Conservation (phyloP, 2,888 invertebrate genomes). For the Antheraea assamensis region DNA sequence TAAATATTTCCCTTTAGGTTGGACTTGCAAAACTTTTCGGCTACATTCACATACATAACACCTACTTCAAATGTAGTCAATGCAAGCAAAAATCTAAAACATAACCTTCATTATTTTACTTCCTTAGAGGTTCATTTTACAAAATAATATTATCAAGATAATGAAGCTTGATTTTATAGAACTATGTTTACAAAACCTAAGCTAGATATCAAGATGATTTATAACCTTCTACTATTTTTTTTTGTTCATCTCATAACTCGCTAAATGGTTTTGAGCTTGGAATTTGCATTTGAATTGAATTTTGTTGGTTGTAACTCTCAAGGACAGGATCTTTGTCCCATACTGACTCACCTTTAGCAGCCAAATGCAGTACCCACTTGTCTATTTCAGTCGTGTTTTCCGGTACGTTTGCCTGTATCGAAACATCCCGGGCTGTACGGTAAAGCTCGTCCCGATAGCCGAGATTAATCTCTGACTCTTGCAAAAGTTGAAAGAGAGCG, state of each 20-base stretch:
- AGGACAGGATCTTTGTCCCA: neutral
- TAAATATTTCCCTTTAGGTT: too few relatives aligned
- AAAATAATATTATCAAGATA: too few relatives aligned
- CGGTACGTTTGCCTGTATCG: conserved; percentile 88
- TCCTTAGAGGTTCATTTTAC: neutral
- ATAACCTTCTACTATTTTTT: too few relatives aligned
- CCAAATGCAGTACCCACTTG: conserved; percentile 88
- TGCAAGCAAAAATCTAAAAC: neutral
- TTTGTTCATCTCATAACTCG: too few relatives aligned
- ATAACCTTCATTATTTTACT: neutral
- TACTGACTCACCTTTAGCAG: conserved; percentile 85
- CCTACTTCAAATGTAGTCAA: neutral
- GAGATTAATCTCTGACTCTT: conserved; percentile 90
- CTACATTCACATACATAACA: neutral
- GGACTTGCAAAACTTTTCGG: too few relatives aligned
- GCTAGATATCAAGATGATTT: too few relatives aligned
- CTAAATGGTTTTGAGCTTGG: too few relatives aligned
- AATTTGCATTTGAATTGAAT: neutral
- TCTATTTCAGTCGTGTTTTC: conserved; percentile 93
- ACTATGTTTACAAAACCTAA: neutral
- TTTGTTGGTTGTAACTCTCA: neutral
- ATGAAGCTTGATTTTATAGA: neutral
- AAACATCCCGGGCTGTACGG: conserved; percentile 93
- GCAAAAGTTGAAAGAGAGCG: conserved; percentile 89
- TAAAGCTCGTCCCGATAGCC: conserved; percentile 93